Evolutionary conservation across 2,888 invertebrate species (phyloP), one percentile per base, ranked within the genome.

Genomic region (Diaperis boleti): DNA sequence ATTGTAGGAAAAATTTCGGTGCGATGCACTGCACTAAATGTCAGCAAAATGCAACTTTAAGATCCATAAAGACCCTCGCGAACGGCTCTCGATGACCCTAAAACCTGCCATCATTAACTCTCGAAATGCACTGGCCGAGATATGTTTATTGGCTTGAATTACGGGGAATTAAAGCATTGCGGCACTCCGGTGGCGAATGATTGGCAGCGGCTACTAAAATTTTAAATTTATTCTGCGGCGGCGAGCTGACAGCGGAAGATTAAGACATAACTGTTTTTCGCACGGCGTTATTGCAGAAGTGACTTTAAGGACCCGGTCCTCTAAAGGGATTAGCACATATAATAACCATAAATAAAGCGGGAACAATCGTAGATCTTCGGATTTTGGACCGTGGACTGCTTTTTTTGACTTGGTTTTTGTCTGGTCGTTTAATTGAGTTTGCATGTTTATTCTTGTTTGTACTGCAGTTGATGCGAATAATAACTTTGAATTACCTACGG

Each of bases 41-140:
- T 56, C 56, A 35, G 56, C 44, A 56, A 56, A 56, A 45, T 56
- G 56, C 56, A 56, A 31, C 26, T 54, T 39, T 54, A 39, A 54
- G 54, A 26, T 15, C 54, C 22, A 41, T 54, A 54, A 39, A 54
- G 42, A 31, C 44, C 42, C 42, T 54, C 10, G 42, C 15, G 13
- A 15, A n/a, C 15, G 29, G 15, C 14, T 26, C 45, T 45, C 26
- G 17, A 49, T 39, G 47, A 15, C 49, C 37, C 49, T 37, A 47
- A 31, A 56, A 26, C 22, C 14, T 10, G 59, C 26, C 22, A 26
- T 20, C 13, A 59, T 47, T 26, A 13, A 37, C 59, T 39, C 59
- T 59, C 41, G 47, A 59, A 47, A 31, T 39, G 39, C 47, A 37
- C 59, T 59, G 59, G 31, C 39, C 49, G 47, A 20, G 59, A 59